Conservation (phyloP, 2,797 vertebrate genomes). For the Chiloscyllium punctatum region DNA sequence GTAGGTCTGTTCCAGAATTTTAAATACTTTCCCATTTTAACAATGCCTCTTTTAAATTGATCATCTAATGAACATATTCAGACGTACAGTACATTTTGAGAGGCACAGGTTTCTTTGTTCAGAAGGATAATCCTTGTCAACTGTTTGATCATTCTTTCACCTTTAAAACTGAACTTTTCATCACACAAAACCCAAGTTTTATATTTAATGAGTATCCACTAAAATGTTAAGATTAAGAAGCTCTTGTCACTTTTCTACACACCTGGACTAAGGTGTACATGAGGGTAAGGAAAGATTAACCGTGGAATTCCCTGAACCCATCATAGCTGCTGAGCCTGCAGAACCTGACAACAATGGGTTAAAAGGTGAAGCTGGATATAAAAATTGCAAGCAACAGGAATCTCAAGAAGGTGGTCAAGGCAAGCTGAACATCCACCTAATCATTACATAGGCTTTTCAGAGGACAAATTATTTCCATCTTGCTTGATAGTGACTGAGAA, state of each 20-base stretch:
- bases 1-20: neutral
- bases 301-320: slow-evolving; percentile 5
- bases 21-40: slow-evolving; percentile 20
- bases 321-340: neutral
- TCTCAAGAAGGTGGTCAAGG: neutral
- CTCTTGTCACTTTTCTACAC: neutral
- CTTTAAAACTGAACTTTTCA: slow-evolving; percentile 20
- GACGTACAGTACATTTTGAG: slow-evolving; percentile 74
- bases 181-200: neutral
- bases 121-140: slow-evolving; percentile 74
- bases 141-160: slow-evolving; percentile 44
- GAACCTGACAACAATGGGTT: slow-evolving; percentile 9
- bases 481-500: neutral
- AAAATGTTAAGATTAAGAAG: neutral
- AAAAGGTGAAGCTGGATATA: neutral
- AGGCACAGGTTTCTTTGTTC: slow-evolving; percentile 87
- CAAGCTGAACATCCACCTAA: neutral
- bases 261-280: neutral
- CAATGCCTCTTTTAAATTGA: slow-evolving; percentile 8
- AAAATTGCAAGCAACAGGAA: neutral
- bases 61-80: slow-evolving; percentile 45
- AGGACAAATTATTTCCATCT: neutral
- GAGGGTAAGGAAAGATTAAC: slow-evolving; percentile 6
- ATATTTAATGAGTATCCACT: neutral
- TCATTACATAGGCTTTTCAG: neutral